Percentiles rank a stretch among this genome's conserved stretches.
These are phyloP conservation scores for Formica selysi DNA, from an alignment of 1,140 invertebrate species.

Conservation along the genomic window DNA sequence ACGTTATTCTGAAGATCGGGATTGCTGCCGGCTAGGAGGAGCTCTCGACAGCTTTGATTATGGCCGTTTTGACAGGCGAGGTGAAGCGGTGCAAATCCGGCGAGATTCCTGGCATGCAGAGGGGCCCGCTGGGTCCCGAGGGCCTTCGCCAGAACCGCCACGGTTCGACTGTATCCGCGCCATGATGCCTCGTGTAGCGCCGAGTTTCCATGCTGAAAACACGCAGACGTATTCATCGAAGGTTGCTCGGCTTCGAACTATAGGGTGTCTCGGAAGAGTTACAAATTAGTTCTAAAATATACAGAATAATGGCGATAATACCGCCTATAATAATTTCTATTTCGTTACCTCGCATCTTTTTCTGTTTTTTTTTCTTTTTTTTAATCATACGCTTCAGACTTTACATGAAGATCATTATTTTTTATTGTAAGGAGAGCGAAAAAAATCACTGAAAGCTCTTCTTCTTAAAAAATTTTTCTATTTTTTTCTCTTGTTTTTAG, in stretches of 20 bases:
- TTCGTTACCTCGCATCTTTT: background rate
- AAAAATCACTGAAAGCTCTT: background rate
- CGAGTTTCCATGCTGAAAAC: conserved; percentile 95
- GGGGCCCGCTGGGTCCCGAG: conserved; percentile 90
- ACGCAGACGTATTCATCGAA: conserved; percentile 53
- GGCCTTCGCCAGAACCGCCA: conserved; percentile 90
- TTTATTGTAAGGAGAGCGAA: background rate
- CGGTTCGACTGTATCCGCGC: conserved; percentile 96
- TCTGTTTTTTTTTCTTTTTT: background rate
- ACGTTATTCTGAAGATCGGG: conserved; percentile 97
- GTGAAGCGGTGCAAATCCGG: conserved; percentile 97
- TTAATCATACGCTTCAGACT: background rate
- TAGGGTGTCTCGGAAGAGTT: background rate
- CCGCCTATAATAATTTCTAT: background rate
- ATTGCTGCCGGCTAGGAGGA: conserved; percentile 94
- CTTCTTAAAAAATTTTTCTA: background rate
- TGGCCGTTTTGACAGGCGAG: conserved; percentile 98
- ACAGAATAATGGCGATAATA: background rate
- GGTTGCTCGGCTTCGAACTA: background rate
- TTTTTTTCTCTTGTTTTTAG: background rate
- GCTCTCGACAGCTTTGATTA: conserved; percentile 96
- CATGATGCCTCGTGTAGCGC: conserved; percentile 97
- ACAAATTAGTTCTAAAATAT: background rate
- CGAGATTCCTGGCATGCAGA: conserved; percentile 92
- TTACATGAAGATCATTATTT: background rate